These are phyloP conservation scores for Epizoanthus illoricatus DNA, from an alignment of 92 coral and sea anemone species.

Conservation along the genomic window DNA sequence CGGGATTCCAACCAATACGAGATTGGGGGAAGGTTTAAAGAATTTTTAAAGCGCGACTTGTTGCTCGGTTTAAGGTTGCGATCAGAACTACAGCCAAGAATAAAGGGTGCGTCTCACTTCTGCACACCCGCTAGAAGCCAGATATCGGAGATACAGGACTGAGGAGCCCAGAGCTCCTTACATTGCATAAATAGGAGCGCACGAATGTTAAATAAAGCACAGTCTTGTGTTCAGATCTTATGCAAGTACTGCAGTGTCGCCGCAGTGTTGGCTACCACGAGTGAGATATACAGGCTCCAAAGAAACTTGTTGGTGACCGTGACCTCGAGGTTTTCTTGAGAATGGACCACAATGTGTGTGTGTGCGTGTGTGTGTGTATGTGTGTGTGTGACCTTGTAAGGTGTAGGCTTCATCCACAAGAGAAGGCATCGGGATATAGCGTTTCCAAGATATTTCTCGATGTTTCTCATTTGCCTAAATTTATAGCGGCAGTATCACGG, in stretches of 20 bases:
- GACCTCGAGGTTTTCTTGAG: constrained; percentile 39
- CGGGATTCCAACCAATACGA: constrained; percentile 42
- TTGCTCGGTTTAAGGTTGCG: not conserved
- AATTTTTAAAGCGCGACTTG: not conserved
- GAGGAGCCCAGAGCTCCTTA: constrained; percentile 47
- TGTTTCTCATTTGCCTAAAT: constrained; percentile 33
- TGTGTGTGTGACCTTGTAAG: constrained; percentile 13
- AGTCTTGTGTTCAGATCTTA: constrained; percentile 34
- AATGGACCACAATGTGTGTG: constrained; percentile 28
- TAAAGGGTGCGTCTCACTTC: too few species aligned
- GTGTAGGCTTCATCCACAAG: constrained; percentile 35
- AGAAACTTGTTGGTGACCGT: constrained; percentile 31
- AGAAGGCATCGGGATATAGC: constrained; percentile 8
- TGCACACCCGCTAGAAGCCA: constrained; percentile 37
- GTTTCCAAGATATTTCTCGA: constrained; percentile 42
- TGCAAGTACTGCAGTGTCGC: constrained; percentile 18
- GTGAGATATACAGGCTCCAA: constrained; percentile 24
- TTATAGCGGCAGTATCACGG: not conserved
- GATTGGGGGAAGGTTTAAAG: constrained; percentile 24
- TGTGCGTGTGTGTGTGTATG: too few species aligned
- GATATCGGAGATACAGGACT: constrained; percentile 24
- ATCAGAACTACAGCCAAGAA: not conserved
- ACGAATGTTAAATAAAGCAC: constrained; percentile 37
- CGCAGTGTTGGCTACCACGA: constrained; percentile 31
- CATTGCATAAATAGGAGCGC: constrained; percentile 41